phyloP scores from a whole-genome alignment of 2,797 vertebrate genomes.

The Okamejei kenojei region DNA sequence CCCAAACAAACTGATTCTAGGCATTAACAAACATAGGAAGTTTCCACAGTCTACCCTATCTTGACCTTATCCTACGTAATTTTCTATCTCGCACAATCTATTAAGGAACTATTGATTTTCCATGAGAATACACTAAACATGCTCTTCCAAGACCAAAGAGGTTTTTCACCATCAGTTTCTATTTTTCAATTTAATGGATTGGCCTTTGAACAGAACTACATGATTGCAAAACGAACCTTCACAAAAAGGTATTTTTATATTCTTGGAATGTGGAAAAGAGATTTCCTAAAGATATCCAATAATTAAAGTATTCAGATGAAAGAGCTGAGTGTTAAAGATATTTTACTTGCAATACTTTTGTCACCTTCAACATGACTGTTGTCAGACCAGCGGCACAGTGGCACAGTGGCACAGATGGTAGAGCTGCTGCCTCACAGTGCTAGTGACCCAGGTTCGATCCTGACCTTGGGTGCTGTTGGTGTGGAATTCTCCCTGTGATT shows the following conservation, averaged over 20 bases:
- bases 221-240: background rate
- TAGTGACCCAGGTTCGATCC: too few species aligned
- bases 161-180: background rate
- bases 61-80: background rate
- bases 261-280: background rate
- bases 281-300: background rate
- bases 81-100: slow-evolving; percentile 6
- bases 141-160: background rate
- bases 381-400: background rate
- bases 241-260: too few species aligned
- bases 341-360: background rate
- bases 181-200: background rate
- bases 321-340: background rate
- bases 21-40: background rate
- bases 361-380: background rate
- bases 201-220: background rate
- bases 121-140: slow-evolving; percentile 11
- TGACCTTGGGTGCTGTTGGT: too few species aligned
- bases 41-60: background rate
- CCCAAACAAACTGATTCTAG: background rate
- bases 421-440: too few species aligned
- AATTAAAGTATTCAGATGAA: background rate
- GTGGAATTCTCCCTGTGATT: too few species aligned
- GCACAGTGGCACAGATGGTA: too few species aligned
- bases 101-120: slow-evolving; percentile 16